These are phyloP conservation scores for Sebastes trivittatus DNA, from an alignment of 2,797 vertebrate genomes.

Conservation along the genomic window DNA sequence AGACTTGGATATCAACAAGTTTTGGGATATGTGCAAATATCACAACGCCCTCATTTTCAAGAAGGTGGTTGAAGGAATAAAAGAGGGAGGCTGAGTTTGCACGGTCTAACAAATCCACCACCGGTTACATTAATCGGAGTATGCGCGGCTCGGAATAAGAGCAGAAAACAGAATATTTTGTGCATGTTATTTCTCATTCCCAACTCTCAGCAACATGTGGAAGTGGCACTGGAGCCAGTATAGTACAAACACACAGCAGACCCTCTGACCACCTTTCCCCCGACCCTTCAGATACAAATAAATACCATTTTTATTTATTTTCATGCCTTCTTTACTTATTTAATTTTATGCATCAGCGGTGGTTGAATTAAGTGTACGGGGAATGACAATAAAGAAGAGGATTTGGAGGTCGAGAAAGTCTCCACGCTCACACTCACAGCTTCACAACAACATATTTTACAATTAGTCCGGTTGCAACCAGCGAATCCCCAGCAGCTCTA, in stretches of 20 bases:
- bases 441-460: not conserved
- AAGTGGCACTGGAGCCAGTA: not conserved
- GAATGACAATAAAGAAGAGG: slow-evolving; percentile 2
- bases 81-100: too few species aligned
- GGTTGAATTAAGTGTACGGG: slow-evolving; percentile 11
- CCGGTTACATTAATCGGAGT: too few species aligned
- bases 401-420: not conserved
- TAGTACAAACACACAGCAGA: slow-evolving; percentile 10
- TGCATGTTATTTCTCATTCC: not conserved
- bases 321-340: slow-evolving; percentile 9
- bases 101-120: too few species aligned
- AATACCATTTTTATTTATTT: slow-evolving; percentile 11
- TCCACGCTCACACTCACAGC: not conserved
- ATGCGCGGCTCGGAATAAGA: too few species aligned
- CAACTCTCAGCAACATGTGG: slow-evolving; percentile 2
- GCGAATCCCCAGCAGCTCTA: not conserved
- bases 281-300: slow-evolving; percentile 1
- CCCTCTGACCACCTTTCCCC: not conserved
- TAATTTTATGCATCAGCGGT: slow-evolving; percentile 29
- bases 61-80: too few species aligned
- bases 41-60: too few species aligned
- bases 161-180: not conserved
- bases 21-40: too few species aligned
- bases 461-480: not conserved
- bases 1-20: too few species aligned